phyloP scores from a whole-genome alignment of 2,888 invertebrate species.

The Drosophila glabriapex region DNA sequence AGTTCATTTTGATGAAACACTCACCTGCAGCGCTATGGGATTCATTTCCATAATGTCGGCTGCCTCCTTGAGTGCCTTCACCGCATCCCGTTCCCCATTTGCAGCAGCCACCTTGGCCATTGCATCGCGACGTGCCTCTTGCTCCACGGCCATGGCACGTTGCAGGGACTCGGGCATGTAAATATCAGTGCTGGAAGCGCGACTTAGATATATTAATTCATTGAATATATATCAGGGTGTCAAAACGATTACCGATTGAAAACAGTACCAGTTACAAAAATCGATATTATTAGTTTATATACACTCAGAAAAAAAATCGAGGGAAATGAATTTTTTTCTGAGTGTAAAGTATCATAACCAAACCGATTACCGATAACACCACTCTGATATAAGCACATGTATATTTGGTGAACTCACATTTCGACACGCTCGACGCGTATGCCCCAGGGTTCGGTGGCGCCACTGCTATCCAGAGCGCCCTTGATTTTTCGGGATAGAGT shows the following conservation, averaged over 20 bases:
- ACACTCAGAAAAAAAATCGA: neutral
- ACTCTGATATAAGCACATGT: neutral
- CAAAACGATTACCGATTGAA: neutral
- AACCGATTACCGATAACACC: no score
- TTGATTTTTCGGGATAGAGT: slow-evolving; percentile 95
- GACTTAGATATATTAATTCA: neutral
- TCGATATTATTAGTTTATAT: neutral
- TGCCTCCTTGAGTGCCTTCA: slow-evolving; percentile 63
- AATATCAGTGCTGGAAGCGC: slow-evolving; percentile 59
- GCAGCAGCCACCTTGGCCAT: slow-evolving; percentile 72
- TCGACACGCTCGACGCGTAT: slow-evolving; percentile 97
- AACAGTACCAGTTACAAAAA: neutral
- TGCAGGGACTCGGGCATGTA: slow-evolving; percentile 66
- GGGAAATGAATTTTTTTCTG: no score
- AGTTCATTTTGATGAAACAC: neutral
- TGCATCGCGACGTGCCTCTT: slow-evolving; percentile 69
- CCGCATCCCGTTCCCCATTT: slow-evolving; percentile 68
- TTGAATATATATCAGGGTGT: neutral
- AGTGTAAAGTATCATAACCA: fast-evolving
- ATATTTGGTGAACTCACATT: slow-evolving; percentile 87
- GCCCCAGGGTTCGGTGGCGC: slow-evolving; percentile 95
- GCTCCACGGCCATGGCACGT: slow-evolving; percentile 72
- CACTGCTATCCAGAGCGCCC: slow-evolving; percentile 88
- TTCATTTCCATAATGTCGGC: slow-evolving; percentile 69
- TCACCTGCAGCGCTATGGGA: slow-evolving; percentile 66